phyloP scores from a whole-genome alignment of 2,113 vertebrate species.

The Sclerurus mexicanus region DNA sequence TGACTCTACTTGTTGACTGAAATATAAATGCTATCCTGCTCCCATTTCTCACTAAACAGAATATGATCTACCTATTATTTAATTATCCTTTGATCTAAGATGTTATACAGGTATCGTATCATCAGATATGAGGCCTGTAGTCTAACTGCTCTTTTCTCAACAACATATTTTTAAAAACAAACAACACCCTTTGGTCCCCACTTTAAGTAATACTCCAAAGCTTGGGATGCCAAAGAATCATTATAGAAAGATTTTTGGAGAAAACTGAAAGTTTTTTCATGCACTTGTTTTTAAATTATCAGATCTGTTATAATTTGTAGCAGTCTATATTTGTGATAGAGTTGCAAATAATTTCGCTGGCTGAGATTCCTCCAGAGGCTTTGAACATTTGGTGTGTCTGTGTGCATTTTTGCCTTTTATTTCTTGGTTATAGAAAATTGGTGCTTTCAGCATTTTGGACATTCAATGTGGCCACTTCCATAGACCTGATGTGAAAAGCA shows the following conservation, averaged over 20 bases:
- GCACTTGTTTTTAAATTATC: not conserved
- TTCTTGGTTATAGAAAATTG: not conserved
- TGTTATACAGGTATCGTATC: not conserved
- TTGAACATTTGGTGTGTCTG: not conserved
- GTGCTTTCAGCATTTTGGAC: not conserved
- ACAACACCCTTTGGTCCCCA: not conserved
- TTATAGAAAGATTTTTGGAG: not conserved
- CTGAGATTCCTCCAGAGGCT: not conserved
- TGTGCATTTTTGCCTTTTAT: not conserved
- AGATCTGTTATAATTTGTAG: not conserved
- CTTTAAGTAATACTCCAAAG: not conserved
- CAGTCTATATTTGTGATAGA: not conserved
- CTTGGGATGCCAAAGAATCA: not conserved
- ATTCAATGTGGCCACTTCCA: not conserved
- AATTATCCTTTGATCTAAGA: not conserved
- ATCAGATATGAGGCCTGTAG: not conserved
- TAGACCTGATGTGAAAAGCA: not conserved
- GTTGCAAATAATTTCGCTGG: not conserved
- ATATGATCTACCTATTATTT: not conserved
- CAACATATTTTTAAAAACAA: not conserved
- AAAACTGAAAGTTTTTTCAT: not conserved
- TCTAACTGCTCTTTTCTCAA: not conserved
- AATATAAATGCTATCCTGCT: not conserved
- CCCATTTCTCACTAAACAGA: not conserved
- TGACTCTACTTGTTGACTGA: not conserved